Evolutionary conservation across 2,797 vertebrate species (phyloP).

Genomic region (Neosilurus mollespiculum): DNA sequence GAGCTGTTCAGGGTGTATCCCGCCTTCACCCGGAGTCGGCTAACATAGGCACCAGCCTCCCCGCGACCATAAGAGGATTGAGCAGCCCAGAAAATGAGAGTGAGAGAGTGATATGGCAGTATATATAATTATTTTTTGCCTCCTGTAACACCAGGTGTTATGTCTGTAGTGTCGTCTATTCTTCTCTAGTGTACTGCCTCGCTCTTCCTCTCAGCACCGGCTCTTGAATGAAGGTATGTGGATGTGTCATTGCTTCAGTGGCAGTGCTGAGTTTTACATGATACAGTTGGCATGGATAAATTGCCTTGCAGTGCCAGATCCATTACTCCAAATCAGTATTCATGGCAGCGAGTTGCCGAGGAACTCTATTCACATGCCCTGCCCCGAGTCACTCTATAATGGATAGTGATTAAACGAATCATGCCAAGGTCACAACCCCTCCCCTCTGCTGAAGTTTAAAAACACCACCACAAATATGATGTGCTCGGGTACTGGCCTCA

Average conservation of each 20-base stretch:
- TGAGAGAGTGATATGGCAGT: no score
- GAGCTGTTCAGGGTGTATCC: no score
- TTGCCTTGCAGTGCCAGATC: not conserved
- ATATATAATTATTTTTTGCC: no score
- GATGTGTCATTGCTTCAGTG: conserved; percentile 3
- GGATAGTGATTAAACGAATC: not conserved
- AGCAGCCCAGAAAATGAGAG: no score
- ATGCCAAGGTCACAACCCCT: not conserved
- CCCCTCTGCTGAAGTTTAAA: not conserved
- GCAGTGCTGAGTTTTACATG: not conserved
- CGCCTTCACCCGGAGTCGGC: no score
- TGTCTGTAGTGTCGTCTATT: not conserved
- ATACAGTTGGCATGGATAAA: not conserved
- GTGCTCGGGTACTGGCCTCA: not conserved
- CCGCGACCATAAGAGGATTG: no score
- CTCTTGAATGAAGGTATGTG: not conserved
- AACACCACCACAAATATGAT: no score
- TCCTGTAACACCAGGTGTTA: not conserved
- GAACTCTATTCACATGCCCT: not conserved
- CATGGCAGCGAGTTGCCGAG: conserved; percentile 1
- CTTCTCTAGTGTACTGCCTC: not conserved
- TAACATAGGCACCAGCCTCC: no score
- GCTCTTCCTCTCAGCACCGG: not conserved
- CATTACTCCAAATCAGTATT: not conserved
- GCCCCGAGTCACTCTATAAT: not conserved